Evolutionary conservation across 2,797 vertebrate genomes (phyloP), one percentile per base, ranked within the genome.

Genomic region (Tokudaia muenninki): DNA sequence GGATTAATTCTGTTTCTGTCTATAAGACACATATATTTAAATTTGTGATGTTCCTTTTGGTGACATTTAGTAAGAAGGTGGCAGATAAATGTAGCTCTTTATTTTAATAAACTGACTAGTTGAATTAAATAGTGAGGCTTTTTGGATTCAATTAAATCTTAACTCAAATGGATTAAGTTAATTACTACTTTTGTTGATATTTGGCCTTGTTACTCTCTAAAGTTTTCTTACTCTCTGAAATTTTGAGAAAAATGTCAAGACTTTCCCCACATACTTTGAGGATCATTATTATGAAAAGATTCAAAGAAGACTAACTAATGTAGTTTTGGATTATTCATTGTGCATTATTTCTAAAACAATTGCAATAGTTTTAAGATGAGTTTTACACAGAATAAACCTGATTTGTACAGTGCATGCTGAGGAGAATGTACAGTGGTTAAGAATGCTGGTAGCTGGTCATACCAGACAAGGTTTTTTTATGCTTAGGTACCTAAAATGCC

Each of bases 71-170:
- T 96, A 92, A 55, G 59, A 92, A 77, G 21, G 52, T 94, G 50
- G 37, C 83, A 93, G 91, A 95, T 90, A 89, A 92, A 96, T 90
- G 61, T 81, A 87, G 67, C 75, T 94, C 9, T 92, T 94, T 93
- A 57, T 91, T 90, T 89, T 92, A 87, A 82, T 90, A 67, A 52
- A 75, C 26, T 87, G 59, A 92, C 74, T 92, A 61, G 63, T 72
- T 72, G 65, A 94, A 77, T 95, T 91, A 87, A 92, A 90, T 82
- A 92, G n/a, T 63, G 21, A 90, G 59, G 37, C 75, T 90, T 87
- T 96, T 87, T 96, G 89, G 34, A 84, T 82, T 89, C 50, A 95
- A 78, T 95, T 96, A 96, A 90, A 97, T 87, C 75, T 91, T 52
- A 90, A 82, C 63, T 82, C 83, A 93, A 94, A 86, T 94, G 37